Base-by-base conservation (phyloP, 37 sponge, comb jelly and placozoan genomes). In the Tethya wilhelma region DNA sequence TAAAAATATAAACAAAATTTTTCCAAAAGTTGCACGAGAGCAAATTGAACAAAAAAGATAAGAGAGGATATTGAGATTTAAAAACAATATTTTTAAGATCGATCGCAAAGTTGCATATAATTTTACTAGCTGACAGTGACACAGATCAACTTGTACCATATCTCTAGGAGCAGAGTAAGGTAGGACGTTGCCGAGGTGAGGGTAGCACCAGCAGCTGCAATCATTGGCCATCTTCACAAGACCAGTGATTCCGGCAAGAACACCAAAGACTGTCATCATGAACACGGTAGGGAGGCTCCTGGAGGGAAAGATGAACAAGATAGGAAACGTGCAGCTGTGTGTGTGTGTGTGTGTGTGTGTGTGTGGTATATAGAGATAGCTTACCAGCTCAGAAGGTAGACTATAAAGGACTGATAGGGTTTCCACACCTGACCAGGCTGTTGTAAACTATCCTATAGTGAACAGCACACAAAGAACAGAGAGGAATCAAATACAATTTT, bases 161-260 rank as follows among this genome's bases (percentile, higher is more conserved):
- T 38, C 40, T 34, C 39, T 20, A 36, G 38, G 38, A 38, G 26
- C 38, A 3, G 40, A 38, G 58, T 67, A 67, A 0, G 81, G 81
- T 33, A 70, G 9, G 20, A 80, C 59, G 25, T 80, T 80, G 22
- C 81, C 81, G 19, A 58, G 53, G 38, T 33, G n/a, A 20, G 81
- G 81, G 2, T 41, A 25, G 42, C 81, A 80, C 81, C 82, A 72
- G 64, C 82, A 82, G n/a, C 49, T 73, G 73, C 82, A 82, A 29
- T 29, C 4, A 25, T 79, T 32, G 14, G 66, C 79, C 32, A 37
- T 14, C 0, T 12, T 3, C 56, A 79, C 53, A 6, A 79, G 0
- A 12, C 40, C 29, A 67, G 68, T 53, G 57, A 0, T 1, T 0
- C 57, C 68, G 8, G 71, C 63, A 6, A 82, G 22, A 1, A 42